Conservation (phyloP, 2,797 vertebrate genomes). For the Trematomus bernacchii region DNA sequence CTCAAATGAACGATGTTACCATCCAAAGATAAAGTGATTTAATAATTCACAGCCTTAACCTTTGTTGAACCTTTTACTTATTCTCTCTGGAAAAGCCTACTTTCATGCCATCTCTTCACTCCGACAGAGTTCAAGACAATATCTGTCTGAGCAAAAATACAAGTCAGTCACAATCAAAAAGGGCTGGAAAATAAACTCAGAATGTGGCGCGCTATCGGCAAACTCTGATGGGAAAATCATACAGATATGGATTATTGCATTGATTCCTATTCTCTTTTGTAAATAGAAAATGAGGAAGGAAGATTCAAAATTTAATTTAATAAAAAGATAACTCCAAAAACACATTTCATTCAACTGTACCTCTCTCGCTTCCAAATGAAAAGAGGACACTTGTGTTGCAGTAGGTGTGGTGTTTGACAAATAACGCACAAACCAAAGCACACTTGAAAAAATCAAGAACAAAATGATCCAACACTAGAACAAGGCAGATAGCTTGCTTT, state of each 20-base stretch:
- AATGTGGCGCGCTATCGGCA: slow-evolving; percentile 39
- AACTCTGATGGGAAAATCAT: slow-evolving; percentile 56
- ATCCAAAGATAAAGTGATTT: slow-evolving; percentile 44
- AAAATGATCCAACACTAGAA: background rate
- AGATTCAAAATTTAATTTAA: slow-evolving; percentile 75
- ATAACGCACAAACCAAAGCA: slow-evolving; percentile 4
- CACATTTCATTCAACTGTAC: slow-evolving; percentile 7
- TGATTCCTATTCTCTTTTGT: slow-evolving; percentile 62
- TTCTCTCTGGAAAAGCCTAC: slow-evolving; percentile 48
- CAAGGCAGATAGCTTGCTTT: background rate
- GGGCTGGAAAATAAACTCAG: slow-evolving; percentile 51
- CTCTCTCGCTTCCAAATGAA: slow-evolving; percentile 17
- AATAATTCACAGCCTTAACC: slow-evolving; percentile 73
- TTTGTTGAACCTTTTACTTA: slow-evolving; percentile 62
- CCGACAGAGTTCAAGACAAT: slow-evolving; percentile 59
- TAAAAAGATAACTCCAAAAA: slow-evolving; percentile 36
- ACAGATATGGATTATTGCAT: slow-evolving; percentile 69
- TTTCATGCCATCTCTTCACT: slow-evolving; percentile 50
- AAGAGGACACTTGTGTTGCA: background rate
- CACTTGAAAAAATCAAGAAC: slow-evolving; percentile 17
- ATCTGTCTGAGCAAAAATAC: slow-evolving; percentile 58
- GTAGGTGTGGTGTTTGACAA: slow-evolving; percentile 3
- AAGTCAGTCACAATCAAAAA: slow-evolving; percentile 51
- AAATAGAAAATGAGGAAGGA: slow-evolving; percentile 62
- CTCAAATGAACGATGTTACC: slow-evolving; percentile 49